Evolutionary conservation across 23 tunicate species (phyloP).

Genomic region (Oikopleura albicans): DNA sequence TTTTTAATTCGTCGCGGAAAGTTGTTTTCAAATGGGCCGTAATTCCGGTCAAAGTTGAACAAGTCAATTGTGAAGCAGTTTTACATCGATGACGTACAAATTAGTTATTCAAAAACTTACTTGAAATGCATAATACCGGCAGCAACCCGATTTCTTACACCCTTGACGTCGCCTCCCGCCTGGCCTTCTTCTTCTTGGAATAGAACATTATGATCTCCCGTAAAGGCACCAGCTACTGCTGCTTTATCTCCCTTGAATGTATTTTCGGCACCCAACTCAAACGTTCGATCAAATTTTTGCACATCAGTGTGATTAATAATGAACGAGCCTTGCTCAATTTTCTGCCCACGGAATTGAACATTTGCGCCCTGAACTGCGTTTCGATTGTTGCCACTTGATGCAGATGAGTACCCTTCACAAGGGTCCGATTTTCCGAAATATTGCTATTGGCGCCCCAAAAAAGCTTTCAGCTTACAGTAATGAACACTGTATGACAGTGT

Average conservation of each 20-base stretch:
- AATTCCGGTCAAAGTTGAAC: too few species aligned
- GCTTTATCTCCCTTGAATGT: slow-evolving; percentile 46
- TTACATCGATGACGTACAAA: too few species aligned
- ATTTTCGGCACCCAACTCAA: not conserved
- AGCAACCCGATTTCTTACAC: slow-evolving; percentile 41
- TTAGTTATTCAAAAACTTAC: too few species aligned
- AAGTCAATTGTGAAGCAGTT: too few species aligned
- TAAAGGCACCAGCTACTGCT: slow-evolving; percentile 87
- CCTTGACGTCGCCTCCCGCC: slow-evolving; percentile 34
- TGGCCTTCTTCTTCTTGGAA: slow-evolving; percentile 17
- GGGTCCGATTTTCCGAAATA: too few species aligned
- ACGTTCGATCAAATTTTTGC: not conserved
- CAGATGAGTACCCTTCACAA: not conserved
- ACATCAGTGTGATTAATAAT: not conserved
- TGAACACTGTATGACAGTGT: too few species aligned
- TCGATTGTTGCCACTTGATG: not conserved
- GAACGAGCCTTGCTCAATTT: not conserved
- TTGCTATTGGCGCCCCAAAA: too few species aligned
- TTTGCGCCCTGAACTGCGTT: not conserved
- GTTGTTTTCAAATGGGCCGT: too few species aligned
- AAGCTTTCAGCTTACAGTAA: too few species aligned
- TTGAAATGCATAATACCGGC: slow-evolving; percentile 98
- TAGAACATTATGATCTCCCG: slow-evolving; percentile 84
- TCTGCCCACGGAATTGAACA: slow-evolving; percentile 4
- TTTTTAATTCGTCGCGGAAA: too few species aligned